Percentiles rank a stretch among this genome's conserved stretches.
These are phyloP conservation scores for Macrocentrus cingulum DNA, from an alignment of 1,140 invertebrate species.

Conservation along the genomic window DNA sequence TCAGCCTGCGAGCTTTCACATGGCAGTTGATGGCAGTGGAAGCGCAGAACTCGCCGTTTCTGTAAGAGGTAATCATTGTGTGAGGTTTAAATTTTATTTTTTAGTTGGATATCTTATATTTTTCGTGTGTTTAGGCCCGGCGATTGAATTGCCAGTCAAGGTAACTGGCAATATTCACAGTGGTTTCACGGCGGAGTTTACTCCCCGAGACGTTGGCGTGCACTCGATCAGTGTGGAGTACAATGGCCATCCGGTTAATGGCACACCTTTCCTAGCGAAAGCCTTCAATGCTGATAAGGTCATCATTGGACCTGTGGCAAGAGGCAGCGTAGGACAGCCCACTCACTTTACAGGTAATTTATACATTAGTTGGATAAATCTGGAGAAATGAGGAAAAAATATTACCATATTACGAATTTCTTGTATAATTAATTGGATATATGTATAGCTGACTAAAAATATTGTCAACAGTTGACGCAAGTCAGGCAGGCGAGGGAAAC, in stretches of 20 bases:
- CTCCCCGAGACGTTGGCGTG: conserved; percentile 84
- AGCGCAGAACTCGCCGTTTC: conserved; percentile 86
- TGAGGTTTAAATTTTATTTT: no score
- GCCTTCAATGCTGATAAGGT: conserved; percentile 91
- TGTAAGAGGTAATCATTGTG: conserved; percentile 76
- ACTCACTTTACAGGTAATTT: conserved; percentile 79
- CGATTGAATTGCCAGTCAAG: conserved; percentile 80
- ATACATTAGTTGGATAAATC: no score
- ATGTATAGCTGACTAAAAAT: no score
- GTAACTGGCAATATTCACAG: conserved; percentile 85
- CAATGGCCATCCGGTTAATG: conserved; percentile 85
- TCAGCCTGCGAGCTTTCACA: conserved; percentile 83
- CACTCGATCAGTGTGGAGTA: conserved; percentile 89
- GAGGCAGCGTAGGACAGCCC: conserved; percentile 79
- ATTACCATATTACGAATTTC: no score
- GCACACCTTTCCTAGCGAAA: conserved; percentile 90
- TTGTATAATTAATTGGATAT: no score
- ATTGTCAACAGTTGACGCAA: conserved; percentile 79
- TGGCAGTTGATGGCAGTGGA: conserved; percentile 82
- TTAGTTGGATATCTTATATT: conserved; percentile 18
- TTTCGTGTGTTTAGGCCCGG: conserved; percentile 60
- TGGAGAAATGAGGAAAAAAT: no score
- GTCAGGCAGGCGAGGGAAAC: conserved; percentile 95
- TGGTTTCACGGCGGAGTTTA: conserved; percentile 89
- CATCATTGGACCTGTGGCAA: conserved; percentile 79